A percentile compares a stretch with the other conserved stretches of the same genome.
phyloP scores from a whole-genome alignment of 2,113 vertebrate genomes.

The Oxyruncus cristatus region DNA sequence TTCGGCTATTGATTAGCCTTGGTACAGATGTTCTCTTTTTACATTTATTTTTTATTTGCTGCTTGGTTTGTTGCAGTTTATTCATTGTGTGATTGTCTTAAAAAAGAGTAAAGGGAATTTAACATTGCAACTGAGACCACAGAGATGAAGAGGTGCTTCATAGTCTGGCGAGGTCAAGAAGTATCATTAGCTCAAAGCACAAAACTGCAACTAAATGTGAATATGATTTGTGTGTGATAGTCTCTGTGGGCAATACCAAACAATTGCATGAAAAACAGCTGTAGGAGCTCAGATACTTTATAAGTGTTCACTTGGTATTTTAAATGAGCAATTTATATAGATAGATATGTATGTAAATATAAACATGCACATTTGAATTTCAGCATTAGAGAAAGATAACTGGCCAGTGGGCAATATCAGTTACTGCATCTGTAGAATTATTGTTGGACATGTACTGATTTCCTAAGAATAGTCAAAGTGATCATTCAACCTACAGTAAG shows the following conservation, averaged over 20 bases:
- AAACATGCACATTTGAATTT: neutral
- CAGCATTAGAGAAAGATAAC: neutral
- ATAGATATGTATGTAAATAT: neutral
- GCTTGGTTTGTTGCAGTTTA: neutral
- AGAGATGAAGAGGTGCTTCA: neutral
- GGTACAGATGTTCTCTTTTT: neutral
- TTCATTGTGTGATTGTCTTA: neutral
- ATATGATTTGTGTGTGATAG: neutral
- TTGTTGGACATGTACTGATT: neutral
- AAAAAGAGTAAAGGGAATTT: neutral
- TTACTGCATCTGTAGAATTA: neutral
- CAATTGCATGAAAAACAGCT: neutral
- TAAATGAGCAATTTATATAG: neutral
- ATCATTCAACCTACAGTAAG: neutral
- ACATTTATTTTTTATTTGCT: neutral
- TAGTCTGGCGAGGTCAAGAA: neutral
- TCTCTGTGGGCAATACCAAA: neutral
- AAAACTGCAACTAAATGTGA: neutral
- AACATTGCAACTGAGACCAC: neutral
- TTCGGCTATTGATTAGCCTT: neutral
- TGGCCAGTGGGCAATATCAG: neutral
- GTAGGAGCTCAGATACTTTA: neutral
- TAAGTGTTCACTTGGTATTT: neutral
- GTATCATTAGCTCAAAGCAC: neutral
- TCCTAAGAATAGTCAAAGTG: neutral